Conservation (phyloP, 2,888 invertebrate species). For the Lycaena phlaeas region DNA sequence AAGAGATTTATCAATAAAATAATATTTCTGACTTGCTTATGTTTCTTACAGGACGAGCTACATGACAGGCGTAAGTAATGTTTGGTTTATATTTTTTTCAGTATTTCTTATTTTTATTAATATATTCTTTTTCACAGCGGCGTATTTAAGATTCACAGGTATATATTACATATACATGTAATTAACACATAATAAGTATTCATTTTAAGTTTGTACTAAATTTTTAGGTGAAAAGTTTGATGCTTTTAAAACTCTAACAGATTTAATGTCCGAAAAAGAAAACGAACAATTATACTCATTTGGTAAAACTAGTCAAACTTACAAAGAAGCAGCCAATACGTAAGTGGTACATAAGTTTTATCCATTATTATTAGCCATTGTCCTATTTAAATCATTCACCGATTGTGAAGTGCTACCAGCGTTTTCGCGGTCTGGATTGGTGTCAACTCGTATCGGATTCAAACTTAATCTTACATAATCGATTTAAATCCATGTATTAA, state of each 20-base stretch:
- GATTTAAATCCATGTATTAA: too few species aligned
- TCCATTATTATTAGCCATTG: too few species aligned
- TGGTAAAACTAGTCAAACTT: slow-evolving; percentile 43
- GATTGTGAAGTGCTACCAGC: too few species aligned
- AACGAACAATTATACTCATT: slow-evolving; percentile 28
- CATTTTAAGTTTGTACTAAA: not conserved
- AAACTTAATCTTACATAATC: too few species aligned
- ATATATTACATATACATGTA: slow-evolving; percentile 14
- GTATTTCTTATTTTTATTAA: not conserved
- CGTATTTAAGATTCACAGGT: slow-evolving; percentile 44
- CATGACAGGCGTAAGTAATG: slow-evolving; percentile 26
- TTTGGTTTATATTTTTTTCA: slow-evolving; percentile 12
- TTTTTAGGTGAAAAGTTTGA: slow-evolving; percentile 42
- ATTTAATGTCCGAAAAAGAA: slow-evolving; percentile 42
- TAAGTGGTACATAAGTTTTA: slow-evolving; percentile 29
- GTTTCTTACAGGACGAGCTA: slow-evolving; percentile 36
- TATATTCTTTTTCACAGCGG: slow-evolving; percentile 32
- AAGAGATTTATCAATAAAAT: too few species aligned
- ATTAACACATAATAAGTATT: too few species aligned
- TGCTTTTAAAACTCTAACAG: slow-evolving; percentile 41
- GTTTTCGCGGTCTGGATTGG: too few species aligned
- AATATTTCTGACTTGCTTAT: not conserved
- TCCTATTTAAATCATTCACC: too few species aligned
- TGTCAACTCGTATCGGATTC: too few species aligned
- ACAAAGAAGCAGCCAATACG: slow-evolving; percentile 40